These are phyloP conservation scores for Oscarella lobularis DNA, from an alignment of 37 sponge, comb jelly and placozoan species.

Conservation along the genomic window DNA sequence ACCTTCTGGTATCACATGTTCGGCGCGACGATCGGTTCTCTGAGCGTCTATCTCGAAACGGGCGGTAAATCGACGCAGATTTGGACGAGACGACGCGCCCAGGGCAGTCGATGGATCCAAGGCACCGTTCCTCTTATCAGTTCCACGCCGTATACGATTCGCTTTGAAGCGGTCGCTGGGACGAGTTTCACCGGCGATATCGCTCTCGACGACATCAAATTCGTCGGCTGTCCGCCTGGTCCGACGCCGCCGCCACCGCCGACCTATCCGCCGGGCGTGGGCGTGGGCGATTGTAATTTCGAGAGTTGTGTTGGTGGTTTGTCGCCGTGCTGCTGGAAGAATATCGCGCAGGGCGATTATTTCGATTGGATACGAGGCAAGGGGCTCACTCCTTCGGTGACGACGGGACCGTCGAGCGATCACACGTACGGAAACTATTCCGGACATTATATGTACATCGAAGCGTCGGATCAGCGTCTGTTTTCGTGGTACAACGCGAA, in stretches of 20 bases:
- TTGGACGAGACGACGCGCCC: not conserved
- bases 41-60: slow-evolving; percentile 10
- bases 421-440: slow-evolving; percentile 24
- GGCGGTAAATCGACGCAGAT: not conserved
- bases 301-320: too few relatives aligned
- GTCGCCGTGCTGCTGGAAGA: slow-evolving; percentile 5
- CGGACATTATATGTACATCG: slow-evolving; percentile 1
- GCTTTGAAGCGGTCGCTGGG: slow-evolving; percentile 9
- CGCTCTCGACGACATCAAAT: slow-evolving; percentile 9
- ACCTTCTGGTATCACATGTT: slow-evolving; percentile 35
- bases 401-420: slow-evolving; percentile 21
- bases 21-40: slow-evolving; percentile 18
- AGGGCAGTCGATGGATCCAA: slow-evolving; percentile 8
- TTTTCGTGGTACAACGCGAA: not conserved
- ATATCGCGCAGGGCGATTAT: not conserved
- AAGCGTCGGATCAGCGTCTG: not conserved
- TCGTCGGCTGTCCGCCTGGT: slow-evolving; percentile 9
- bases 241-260: not conserved
- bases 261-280: not conserved
- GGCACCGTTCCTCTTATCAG: not conserved
- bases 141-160: not conserved
- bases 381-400: not conserved
- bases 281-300: not conserved
- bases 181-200: slow-evolving; percentile 7
- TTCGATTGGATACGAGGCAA: not conserved